Percentiles rank a stretch among this genome's conserved stretches.
phyloP scores from a whole-genome alignment of 53 echinoderm and acorn worm species.

The Holothuria scabra region DNA sequence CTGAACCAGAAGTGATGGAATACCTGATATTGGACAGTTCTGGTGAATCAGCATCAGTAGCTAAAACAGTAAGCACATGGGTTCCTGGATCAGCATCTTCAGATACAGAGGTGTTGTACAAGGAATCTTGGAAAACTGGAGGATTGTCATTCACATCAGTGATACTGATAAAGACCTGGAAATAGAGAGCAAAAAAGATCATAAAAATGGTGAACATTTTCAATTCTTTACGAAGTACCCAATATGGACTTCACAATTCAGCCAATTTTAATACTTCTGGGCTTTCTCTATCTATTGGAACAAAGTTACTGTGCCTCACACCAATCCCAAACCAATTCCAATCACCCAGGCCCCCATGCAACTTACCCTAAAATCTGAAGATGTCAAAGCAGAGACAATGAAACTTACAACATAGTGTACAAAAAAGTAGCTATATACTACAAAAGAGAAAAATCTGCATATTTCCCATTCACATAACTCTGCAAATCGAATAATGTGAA shows the following conservation, averaged over 20 bases:
- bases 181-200: constrained; percentile 7
- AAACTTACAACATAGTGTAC: not conserved
- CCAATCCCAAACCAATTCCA: too few relatives aligned
- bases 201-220: not conserved
- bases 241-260: not conserved
- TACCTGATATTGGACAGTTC: constrained; percentile 70
- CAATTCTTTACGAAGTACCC: not conserved
- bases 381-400: too few relatives aligned
- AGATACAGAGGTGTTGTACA: constrained; percentile 73
- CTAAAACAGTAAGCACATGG: constrained; percentile 57
- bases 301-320: too few relatives aligned
- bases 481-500: too few relatives aligned
- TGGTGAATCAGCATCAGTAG: constrained; percentile 75
- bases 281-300: not conserved
- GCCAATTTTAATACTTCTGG: not conserved
- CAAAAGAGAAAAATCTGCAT: too few relatives aligned
- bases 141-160: constrained; percentile 88
- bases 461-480: too few relatives aligned
- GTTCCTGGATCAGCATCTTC: constrained; percentile 65
- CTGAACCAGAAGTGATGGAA: constrained; percentile 72
- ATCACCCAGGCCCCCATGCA: too few relatives aligned
- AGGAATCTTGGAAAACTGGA: constrained; percentile 63
- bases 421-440: too few relatives aligned
- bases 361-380: too few relatives aligned
- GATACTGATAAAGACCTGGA: constrained; percentile 71